Conservation (phyloP, 1,140 invertebrate species). For the Tachypleus tridentatus region DNA sequence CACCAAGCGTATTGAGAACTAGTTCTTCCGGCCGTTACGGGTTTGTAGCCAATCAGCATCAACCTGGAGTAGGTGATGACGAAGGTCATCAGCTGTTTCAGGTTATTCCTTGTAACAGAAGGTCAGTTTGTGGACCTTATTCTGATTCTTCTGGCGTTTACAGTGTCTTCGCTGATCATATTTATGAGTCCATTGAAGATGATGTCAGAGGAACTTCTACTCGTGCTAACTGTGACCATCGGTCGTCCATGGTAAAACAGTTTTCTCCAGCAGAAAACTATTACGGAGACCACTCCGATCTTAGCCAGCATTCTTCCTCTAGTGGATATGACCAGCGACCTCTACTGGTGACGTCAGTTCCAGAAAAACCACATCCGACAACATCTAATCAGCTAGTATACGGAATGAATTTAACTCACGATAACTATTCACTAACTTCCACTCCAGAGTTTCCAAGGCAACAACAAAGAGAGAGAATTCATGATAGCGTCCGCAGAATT, state of each 20-base stretch:
- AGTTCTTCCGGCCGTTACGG: neutral
- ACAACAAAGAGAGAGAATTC: neutral
- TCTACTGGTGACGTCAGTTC: conserved; percentile 5
- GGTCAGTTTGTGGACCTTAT: conserved; percentile 4
- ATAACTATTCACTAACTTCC: conserved; percentile 4
- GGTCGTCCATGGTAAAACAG: conserved; percentile 10
- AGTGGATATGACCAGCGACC: conserved; percentile 22
- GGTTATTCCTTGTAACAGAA: conserved; percentile 1
- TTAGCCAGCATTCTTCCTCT: conserved; percentile 20
- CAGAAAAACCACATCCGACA: neutral
- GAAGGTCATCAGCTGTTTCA: conserved; percentile 6
- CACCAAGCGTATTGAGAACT: conserved; percentile 2
- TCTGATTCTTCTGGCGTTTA: conserved; percentile 3
- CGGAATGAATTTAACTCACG: conserved; percentile 4
- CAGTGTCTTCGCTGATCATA: conserved; percentile 17
- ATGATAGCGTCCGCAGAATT: neutral
- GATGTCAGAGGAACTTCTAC: conserved; percentile 11
- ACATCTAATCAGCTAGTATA: neutral
- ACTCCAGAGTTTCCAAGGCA: conserved; percentile 1
- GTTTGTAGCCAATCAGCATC: neutral
- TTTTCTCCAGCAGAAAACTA: conserved; percentile 16
- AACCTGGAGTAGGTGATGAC: conserved; percentile 4
- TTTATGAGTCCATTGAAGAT: conserved; percentile 24
- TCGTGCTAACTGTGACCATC: conserved; percentile 1
- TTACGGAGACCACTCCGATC: conserved; percentile 17